A percentile compares a stretch with the other conserved stretches of the same genome.
Conservation (phyloP, 1,140 invertebrate genomes). For the Eumeta japonica region DNA sequence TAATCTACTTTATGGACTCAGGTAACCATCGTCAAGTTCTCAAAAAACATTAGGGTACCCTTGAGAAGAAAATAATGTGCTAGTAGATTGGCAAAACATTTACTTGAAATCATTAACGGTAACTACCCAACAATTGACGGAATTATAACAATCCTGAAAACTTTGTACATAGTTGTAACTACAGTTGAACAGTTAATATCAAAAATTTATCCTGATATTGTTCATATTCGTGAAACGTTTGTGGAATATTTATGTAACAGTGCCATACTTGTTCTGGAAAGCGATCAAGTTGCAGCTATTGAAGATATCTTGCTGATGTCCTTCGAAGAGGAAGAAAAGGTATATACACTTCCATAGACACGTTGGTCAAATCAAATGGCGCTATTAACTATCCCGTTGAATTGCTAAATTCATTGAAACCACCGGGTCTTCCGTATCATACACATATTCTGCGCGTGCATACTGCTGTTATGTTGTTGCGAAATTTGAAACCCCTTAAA, state of each 20-base stretch:
- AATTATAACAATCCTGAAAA: conserved; percentile 13
- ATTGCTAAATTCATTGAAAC: no score
- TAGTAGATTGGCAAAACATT: conserved; percentile 26
- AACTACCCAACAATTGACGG: no score
- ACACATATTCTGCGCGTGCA: conserved; percentile 31
- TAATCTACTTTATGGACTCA: conserved; percentile 27
- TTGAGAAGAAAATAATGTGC: conserved; percentile 18
- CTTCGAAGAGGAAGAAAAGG: conserved; percentile 13
- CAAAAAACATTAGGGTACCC: conserved; percentile 32
- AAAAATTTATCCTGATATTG: conserved; percentile 18
- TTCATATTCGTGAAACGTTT: conserved; percentile 11
- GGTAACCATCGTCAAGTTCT: conserved; percentile 32
- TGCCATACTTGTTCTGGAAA: conserved; percentile 20
- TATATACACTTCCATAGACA: conserved; percentile 36
- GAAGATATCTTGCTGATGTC: conserved; percentile 7
- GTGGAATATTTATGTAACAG: conserved; percentile 21
- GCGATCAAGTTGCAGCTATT: no score
- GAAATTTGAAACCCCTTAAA: conserved; percentile 33
- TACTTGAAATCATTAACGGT: conserved; percentile 22
- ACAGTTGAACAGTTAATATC: conserved; percentile 15
- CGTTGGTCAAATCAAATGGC: conserved; percentile 26
- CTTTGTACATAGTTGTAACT: conserved; percentile 12
- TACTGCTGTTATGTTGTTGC: conserved; percentile 31
- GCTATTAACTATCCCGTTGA: no score
- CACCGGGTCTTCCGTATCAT: conserved; percentile 27